phyloP scores from a whole-genome alignment of 2,113 vertebrate species.

The Patagioenas fasciata region DNA sequence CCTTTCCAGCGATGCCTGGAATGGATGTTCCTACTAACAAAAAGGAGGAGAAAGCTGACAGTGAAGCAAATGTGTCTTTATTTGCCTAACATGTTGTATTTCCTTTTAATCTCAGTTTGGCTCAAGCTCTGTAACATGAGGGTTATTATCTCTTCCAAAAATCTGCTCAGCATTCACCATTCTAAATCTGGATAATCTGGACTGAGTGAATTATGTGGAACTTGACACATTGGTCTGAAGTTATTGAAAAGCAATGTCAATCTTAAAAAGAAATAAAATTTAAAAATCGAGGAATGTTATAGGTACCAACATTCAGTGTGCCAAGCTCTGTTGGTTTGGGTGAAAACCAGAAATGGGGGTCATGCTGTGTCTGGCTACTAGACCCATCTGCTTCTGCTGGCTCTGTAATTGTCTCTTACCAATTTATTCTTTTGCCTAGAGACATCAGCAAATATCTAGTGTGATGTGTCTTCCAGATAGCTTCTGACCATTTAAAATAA shows the following conservation, averaged over 20 bases:
- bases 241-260: not conserved
- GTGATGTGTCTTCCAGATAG: not conserved
- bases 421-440: not conserved
- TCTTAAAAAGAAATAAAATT: not conserved
- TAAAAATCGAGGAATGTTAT: accelerated
- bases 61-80: not conserved
- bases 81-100: not conserved
- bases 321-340: not conserved
- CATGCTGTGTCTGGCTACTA: not conserved
- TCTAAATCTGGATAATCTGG: not conserved
- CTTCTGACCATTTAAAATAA: not conserved
- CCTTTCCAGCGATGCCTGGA: not conserved
- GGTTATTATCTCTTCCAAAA: not conserved
- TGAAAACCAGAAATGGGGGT: not conserved
- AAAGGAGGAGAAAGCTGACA: not conserved
- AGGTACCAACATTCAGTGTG: not conserved
- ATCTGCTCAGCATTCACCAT: not conserved
- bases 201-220: not conserved
- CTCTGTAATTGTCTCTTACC: not conserved
- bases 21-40: not conserved
- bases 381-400: not conserved
- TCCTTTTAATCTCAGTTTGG: not conserved
- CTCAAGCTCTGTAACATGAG: not conserved
- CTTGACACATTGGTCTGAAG: not conserved
- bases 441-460: not conserved